These are phyloP conservation scores for Leucophora obtusa DNA, from an alignment of 2,888 invertebrate genomes.

Conservation along the genomic window DNA sequence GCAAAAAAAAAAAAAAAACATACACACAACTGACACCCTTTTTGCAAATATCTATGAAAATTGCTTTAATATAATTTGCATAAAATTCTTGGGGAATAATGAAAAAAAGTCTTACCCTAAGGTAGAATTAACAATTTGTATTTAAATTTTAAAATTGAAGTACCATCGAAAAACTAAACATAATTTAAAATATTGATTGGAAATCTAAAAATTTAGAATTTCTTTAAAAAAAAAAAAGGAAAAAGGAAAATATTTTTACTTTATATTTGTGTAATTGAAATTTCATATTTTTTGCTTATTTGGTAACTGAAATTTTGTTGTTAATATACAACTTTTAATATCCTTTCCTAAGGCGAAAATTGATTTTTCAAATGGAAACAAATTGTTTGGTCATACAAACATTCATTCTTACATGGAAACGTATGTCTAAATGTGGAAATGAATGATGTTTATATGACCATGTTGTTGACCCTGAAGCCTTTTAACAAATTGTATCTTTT, in stretches of 20 bases:
- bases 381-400: conserved; percentile 44
- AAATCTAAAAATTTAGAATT: background rate
- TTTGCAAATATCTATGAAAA: conserved; percentile 41
- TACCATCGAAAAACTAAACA: background rate
- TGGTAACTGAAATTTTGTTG: conserved; percentile 15
- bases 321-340: conserved; percentile 56
- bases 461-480: conserved; percentile 60
- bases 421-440: background rate
- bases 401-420: background rate
- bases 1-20: conserved; percentile 16
- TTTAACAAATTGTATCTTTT: conserved; percentile 63
- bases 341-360: conserved; percentile 59
- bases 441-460: conserved; percentile 50
- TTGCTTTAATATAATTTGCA: conserved; percentile 64
- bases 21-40: conserved; percentile 33
- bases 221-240: background rate
- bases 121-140: conserved; percentile 48
- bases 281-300: conserved; percentile 3
- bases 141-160: conserved; percentile 41
- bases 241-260: background rate
- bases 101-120: conserved; percentile 41
- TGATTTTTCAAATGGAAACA: conserved; percentile 60
- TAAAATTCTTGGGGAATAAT: conserved; percentile 45
- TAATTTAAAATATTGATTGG: conserved; percentile 9
- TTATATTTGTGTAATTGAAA: background rate